Percentiles rank a stretch among this genome's conserved stretches.
These are phyloP conservation scores for Parus major DNA, from an alignment of 2,113 vertebrate species.

Conservation along the genomic window DNA sequence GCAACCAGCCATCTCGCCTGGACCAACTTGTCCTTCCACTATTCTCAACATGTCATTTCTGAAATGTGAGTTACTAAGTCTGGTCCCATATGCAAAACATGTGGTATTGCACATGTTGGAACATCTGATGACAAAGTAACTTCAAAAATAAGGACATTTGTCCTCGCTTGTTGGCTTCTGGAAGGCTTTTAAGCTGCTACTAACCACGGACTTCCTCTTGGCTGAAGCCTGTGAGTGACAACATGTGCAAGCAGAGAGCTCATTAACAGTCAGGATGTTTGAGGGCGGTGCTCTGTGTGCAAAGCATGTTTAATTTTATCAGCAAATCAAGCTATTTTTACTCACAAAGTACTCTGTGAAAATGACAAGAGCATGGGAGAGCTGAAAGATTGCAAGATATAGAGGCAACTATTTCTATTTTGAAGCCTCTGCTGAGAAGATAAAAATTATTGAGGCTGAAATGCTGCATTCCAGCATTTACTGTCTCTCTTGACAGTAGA, in stretches of 20 bases:
- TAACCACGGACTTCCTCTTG: conserved; percentile 39
- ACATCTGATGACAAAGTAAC: background rate
- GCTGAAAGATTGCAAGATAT: background rate
- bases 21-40: background rate
- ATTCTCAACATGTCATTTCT: background rate
- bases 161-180: background rate
- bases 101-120: background rate
- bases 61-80: background rate
- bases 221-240: conserved; percentile 19
- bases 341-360: background rate
- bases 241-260: background rate
- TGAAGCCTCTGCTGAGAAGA: conserved; percentile 18
- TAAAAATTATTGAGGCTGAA: conserved; percentile 28
- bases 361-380: background rate
- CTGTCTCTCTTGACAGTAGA: conserved; percentile 5
- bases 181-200: background rate
- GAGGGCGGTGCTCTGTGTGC: background rate
- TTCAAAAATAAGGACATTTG: background rate
- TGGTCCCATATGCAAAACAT: background rate
- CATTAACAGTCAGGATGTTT: conserved; percentile 46
- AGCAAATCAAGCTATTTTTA: conserved; percentile 57
- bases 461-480: background rate
- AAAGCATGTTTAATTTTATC: conserved; percentile 55
- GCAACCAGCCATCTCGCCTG: accelerated
- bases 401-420: conserved; percentile 25